Evolutionary conservation across 2,888 invertebrate genomes (phyloP), one percentile per base, ranked within the genome.

Genomic region (Quadroppia sp.): DNA sequence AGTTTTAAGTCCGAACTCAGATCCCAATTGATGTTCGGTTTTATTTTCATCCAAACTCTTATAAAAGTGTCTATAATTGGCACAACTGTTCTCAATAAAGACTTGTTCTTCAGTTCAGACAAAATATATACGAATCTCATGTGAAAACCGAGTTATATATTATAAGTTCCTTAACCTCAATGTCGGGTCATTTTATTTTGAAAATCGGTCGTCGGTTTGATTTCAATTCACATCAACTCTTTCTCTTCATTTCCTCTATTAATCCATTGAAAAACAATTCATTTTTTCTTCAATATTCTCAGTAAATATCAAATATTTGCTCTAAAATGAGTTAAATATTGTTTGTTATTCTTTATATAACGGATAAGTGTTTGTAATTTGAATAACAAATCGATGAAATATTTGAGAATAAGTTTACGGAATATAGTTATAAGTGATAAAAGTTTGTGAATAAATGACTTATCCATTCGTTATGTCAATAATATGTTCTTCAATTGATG

Each of bases 31-130:
- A 36, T 61, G 61, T 32, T 61, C 61, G 20, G 61, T 61, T 61
- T 61, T 61, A 61, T 61, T 61, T 61, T 61, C 61, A 61, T 61
- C 61, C 20, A 9, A 36, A 7, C 1, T 17, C 36, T 61, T 36
- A 61, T 61, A 17, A 61, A 61, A 61, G 17, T 11, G 30, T 30
- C 61, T 61, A 61, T 30, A 61, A 28, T 61, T 61, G 61, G 61
- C 17, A 32, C 61, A 61, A 61, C 17, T 36, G 30, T 32, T 61
- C 36, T 15, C 61, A 61, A 32, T 61, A 32, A 61, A 32, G 17
- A 61, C 61, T 61, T 61, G 61, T 61, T 61, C 61, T 61, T 17
- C 32, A 61, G n/a, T 61, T 61, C 61, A 61, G 61, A 61, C 61
- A 61, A 61, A 61, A 32, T 61, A 30, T 32, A 61, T 61, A 32